phyloP scores from a whole-genome alignment of 2,888 invertebrate species.

The Noctua fimbriata region DNA sequence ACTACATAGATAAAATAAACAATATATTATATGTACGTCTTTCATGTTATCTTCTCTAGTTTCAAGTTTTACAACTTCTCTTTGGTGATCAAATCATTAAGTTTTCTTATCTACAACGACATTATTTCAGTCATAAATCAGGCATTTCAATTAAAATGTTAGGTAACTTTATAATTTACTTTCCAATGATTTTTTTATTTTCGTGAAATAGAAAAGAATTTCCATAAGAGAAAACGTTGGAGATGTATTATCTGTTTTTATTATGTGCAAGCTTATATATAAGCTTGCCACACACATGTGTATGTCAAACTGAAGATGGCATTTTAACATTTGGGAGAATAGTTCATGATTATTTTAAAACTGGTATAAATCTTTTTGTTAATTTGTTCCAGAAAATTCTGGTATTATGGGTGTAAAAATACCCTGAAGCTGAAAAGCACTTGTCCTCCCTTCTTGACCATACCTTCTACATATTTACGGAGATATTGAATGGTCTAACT shows the following conservation, averaged over 20 bases:
- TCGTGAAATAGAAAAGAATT: constrained; percentile 1
- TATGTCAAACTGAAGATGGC: neutral
- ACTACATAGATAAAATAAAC: constrained; percentile 1
- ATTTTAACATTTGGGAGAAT: neutral
- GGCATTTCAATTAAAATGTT: constrained; percentile 55
- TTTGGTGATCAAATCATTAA: constrained; percentile 18
- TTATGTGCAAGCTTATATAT: constrained; percentile 21
- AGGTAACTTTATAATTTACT: constrained; percentile 28
- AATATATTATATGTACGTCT: constrained; percentile 8
- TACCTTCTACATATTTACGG: neutral
- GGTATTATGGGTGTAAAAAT: neutral
- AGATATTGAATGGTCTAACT: neutral
- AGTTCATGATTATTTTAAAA: constrained; percentile 47
- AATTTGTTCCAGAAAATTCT: neutral
- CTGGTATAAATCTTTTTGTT: constrained; percentile 40
- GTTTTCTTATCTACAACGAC: constrained; percentile 51
- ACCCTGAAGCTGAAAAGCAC: neutral
- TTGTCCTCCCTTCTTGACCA: neutral
- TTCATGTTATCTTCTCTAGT: constrained; percentile 42
- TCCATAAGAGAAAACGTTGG: neutral
- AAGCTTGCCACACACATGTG: neutral
- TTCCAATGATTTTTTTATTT: constrained; percentile 5
- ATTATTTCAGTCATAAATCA: constrained; percentile 43
- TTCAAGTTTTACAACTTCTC: constrained; percentile 1
- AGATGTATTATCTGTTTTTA: constrained; percentile 44